Evolutionary conservation across 2,797 vertebrate genomes (phyloP), one percentile per base, ranked within the genome.

Genomic region (Acanthurus lineatus): DNA sequence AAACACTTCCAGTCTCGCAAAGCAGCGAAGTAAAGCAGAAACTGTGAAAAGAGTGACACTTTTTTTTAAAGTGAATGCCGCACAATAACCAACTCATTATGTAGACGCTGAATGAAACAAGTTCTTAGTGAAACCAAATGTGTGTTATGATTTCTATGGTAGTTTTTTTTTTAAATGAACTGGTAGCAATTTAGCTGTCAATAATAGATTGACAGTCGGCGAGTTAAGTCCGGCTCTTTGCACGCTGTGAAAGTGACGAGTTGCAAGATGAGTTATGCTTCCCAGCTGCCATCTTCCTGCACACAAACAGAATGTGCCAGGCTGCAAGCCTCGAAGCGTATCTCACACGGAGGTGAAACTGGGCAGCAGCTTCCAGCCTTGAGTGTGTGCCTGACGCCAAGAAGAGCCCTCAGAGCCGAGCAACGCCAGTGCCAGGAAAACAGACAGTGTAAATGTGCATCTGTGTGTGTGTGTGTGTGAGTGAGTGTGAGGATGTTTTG

Each of bases 181-280:
- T 62, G 63, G 66, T 53, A 86, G 75, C 73, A 60, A 67, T 73
- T 68, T 45, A 54, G 77, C 70, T 78, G 81, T 90, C 87, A 88
- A 88, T 89, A 80, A 84, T 47, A 65, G 32, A 54, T 51, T 52
- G 68, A 78, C 81, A 84, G 78, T 86, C 67, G 81, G 69, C 2
- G 5, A 78, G 71, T 28, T 35, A 16, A 63, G 65, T 82, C 68
- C 79, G 81, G 74, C 45, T 75, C 76, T 84, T 77, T 86, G 71
- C 45, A 64, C 84, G 81, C 75, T 52, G 14, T 0, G 6, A 69
- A 65, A 77, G 69, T 47, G 87, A 90, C 44, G 68, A 86, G 64
- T 81, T 86, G 56, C 69, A 69, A 61, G 73, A 84, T 92, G 89
- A 93, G 77, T 92, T 91, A 91, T 89, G 72, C 58, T 62, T 87